Conservation (phyloP, 2,113 vertebrate genomes). For the Delphinus delphis region DNA sequence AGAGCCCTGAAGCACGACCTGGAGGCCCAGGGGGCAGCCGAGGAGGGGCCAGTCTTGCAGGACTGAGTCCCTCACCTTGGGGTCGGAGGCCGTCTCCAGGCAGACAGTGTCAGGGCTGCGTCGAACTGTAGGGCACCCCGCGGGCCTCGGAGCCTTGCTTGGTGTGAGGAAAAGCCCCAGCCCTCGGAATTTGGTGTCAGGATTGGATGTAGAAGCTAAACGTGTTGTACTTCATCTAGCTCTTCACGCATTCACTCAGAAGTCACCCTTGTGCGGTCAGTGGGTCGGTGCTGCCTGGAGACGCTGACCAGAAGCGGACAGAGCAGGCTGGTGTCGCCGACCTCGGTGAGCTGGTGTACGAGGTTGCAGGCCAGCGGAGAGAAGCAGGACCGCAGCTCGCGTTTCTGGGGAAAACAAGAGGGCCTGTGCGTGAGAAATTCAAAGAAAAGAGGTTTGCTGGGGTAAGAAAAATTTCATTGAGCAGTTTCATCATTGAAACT, state of each 20-base stretch:
- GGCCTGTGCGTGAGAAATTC: accelerated
- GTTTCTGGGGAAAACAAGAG: neutral
- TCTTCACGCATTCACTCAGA: accelerated
- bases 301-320: accelerated
- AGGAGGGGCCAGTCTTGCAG: neutral
- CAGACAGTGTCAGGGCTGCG: accelerated
- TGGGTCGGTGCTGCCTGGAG: accelerated
- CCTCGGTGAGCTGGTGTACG: accelerated
- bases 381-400: accelerated
- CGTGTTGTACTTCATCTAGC: neutral
- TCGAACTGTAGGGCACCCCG: too few relatives aligned
- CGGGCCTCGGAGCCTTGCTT: accelerated
- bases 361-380: accelerated
- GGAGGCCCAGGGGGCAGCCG: accelerated
- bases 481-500: accelerated
- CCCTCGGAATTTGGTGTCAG: neutral
- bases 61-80: accelerated
- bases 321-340: accelerated
- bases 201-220: neutral
- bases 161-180: too few relatives aligned
- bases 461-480: accelerated
- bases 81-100: neutral
- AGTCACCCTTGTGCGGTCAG: accelerated
- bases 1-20: neutral
- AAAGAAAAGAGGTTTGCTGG: neutral